Conservation (phyloP, 53 echinoderm and acorn worm species). For the Glandiceps talaboti region DNA sequence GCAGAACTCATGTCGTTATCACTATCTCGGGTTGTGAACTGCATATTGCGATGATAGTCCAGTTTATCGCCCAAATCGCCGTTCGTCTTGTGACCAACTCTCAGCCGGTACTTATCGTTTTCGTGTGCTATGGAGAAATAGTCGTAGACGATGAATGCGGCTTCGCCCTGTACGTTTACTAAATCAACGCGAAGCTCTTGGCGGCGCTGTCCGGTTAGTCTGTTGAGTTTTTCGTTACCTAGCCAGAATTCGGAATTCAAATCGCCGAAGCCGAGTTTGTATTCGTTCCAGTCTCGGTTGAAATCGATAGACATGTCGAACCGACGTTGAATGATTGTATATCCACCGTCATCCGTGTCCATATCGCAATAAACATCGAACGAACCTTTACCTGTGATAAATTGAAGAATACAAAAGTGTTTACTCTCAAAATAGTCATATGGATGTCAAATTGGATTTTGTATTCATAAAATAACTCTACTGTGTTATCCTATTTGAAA, state of each 20-base stretch:
- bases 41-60: conserved; percentile 14
- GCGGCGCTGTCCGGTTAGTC: background rate
- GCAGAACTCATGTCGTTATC: conserved; percentile 13
- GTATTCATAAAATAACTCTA: too few relatives aligned
- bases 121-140: background rate
- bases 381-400: background rate
- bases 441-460: too few relatives aligned
- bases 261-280: background rate
- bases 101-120: background rate
- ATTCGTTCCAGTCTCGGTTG: background rate
- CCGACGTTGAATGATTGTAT: background rate
- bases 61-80: conserved; percentile 2
- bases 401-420: too few relatives aligned
- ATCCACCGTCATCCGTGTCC: background rate
- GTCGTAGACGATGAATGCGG: background rate
- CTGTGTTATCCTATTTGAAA: too few relatives aligned
- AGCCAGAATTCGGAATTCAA: background rate
- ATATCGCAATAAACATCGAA: background rate
- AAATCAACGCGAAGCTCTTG: background rate
- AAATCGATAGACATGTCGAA: background rate
- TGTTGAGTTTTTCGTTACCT: background rate
- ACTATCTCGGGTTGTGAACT: conserved; percentile 19
- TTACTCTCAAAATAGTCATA: too few relatives aligned
- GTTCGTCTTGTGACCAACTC: background rate
- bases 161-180: background rate